Base-by-base conservation (phyloP, 2,888 invertebrate genomes). In the Steinernema carpocapsae region DNA sequence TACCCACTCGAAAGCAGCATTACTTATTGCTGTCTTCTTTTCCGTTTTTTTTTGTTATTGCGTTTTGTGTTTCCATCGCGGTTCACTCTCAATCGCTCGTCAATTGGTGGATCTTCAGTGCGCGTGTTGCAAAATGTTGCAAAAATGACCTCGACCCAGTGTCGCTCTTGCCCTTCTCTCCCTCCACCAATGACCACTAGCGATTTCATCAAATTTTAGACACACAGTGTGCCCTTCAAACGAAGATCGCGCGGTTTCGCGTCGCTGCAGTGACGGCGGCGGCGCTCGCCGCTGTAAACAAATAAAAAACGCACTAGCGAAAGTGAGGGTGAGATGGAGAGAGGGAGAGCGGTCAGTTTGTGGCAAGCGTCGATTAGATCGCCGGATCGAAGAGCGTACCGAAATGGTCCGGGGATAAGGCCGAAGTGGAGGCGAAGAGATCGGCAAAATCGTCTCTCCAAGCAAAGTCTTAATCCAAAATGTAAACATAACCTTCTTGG, bases 401-500 rank as follows among this genome's bases (percentile, higher is more conserved):
- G 64, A 64, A 29, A 64, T 26, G 64, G 32, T 64, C 64, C 10
- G 4, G 64, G 14, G 29, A 64, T 37, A 10, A 37, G 64, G 17
- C 17, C 17, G 64, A 64, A 32, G 29, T 17, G 64, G 29, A 17
- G 64, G 32, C 32, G 64, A 17, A 3, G 64, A 64, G 64, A 64
- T 64, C 64, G 22, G 4, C 29, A 37, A 64, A 64, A 64, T 64
- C 64, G 64, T 7, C 64, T 64, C 14, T 32, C 32, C 64, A 64
- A 32, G 32, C 64, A 64, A 64, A 64, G 10, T 17, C 26, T 17
- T 1, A 14, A 64, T 29, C 64, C 64, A 64, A 17, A 29, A 29
- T 64, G 64, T 64, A 29, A 64, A 64, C 64, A 64, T 64, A 64
- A 64, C 64, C 64, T 32, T 64, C 64, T 64, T 64, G 26, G 64